A percentile compares a stretch with the other conserved stretches of the same genome.
These are phyloP conservation scores for Enteromius unitaeniatus DNA, from an alignment of 2,797 vertebrate species.

Conservation along the genomic window DNA sequence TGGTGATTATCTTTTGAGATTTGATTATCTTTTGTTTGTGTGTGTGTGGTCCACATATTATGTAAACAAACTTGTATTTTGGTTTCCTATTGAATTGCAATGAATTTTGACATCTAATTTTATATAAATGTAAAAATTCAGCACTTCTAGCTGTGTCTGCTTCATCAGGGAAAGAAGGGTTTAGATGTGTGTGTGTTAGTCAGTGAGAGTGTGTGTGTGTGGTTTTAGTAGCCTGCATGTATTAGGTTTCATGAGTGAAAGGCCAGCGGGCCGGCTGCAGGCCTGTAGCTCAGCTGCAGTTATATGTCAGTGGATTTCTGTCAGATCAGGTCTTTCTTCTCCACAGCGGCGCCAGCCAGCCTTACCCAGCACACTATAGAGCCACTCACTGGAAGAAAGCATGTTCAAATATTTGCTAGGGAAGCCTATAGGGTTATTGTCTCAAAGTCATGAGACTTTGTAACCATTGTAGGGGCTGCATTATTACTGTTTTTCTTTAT, in stretches of 20 bases:
- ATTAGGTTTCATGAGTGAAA: constrained; percentile 57
- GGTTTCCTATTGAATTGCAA: no score
- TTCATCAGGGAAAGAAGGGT: constrained; percentile 21
- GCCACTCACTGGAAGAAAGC: constrained; percentile 16
- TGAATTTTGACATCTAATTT: background rate
- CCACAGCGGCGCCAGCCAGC: constrained; percentile 43
- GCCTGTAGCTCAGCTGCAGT: constrained; percentile 60
- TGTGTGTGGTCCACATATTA: no score
- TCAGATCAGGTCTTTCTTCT: constrained; percentile 47
- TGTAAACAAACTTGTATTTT: no score
- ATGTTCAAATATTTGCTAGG: constrained; percentile 43
- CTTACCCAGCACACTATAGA: constrained; percentile 30
- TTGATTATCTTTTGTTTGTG: no score
- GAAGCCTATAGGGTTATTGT: constrained; percentile 39
- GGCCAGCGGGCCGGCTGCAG: constrained; percentile 17
- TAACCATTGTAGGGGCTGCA: constrained; percentile 10
- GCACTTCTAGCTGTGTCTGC: constrained; percentile 27
- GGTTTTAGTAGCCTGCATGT: constrained; percentile 3
- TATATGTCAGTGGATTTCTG: constrained; percentile 60
- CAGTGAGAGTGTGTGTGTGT: background rate
- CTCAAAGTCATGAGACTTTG: constrained; percentile 12
- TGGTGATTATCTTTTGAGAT: no score
- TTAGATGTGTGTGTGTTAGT: constrained; percentile 11
- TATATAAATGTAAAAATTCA: constrained; percentile 10
- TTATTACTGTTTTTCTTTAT: constrained; percentile 39